Evolutionary conservation across 2,113 vertebrate genomes (phyloP), one percentile per base, ranked within the genome.

Genomic region (Scartelaos histophorus): DNA sequence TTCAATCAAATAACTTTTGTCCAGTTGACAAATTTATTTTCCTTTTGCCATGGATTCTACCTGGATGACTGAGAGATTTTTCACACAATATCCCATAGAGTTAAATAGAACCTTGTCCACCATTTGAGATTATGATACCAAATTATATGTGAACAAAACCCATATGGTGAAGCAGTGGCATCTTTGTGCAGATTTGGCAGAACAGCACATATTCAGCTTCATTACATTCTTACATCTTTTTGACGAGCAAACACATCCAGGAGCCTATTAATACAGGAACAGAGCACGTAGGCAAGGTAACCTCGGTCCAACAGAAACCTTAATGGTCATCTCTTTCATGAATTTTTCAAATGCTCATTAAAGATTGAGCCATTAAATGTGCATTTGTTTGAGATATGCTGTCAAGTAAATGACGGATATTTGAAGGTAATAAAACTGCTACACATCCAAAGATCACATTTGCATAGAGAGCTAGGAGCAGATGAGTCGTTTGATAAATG

Each of bases 221-320:
- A 87, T 91, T 89, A 88, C 78, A 76, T 79, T 65, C 82, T 79
- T 74, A 83, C 87, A 67, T 83, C 74, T 81, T 71, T 82, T 81
- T 90, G 89, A 87, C 87, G 86, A 83, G 88, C 88, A 90, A 88
- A 89, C 86, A 87, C 82, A 87, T 82, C 76, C 80, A 78, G 56
- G 46, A 19, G 75, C 73, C 72, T 82, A 89, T 87, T 85, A 91
- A 88, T 84, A 87, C 83, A 56, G 47, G 53, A 82, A 67, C 45
- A 78, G 69, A 47, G 70, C 53, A 76, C 73, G 68, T 74, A 80
- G 70, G 65, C 69, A 80, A 58, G 68, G 67, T 71, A 86, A 87
- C 85, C 81, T 85, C 66, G 46, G 51, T 13, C 5, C 62, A 56
- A 66, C 69, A 68, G 71, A 81, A 85, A 81, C 85, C 78, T 88